phyloP scores from a whole-genome alignment of 2,888 invertebrate species.

The Amphipyra tragopoginis region DNA sequence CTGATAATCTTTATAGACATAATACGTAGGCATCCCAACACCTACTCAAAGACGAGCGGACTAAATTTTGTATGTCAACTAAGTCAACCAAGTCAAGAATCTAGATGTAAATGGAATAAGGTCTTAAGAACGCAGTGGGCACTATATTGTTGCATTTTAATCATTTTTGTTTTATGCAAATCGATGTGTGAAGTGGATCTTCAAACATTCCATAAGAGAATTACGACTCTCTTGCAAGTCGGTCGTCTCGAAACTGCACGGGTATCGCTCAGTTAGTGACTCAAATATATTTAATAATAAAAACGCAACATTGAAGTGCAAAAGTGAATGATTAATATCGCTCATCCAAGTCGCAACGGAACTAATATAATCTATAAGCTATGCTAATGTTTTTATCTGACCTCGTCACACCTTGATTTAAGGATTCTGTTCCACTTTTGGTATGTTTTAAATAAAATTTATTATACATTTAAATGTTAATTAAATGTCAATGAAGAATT shows the following conservation, averaged over 20 bases:
- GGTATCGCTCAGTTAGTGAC: constrained; percentile 58
- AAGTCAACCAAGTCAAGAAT: constrained; percentile 63
- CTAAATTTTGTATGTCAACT: constrained; percentile 65
- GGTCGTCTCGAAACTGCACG: constrained; percentile 75
- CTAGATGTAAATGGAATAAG: constrained; percentile 72
- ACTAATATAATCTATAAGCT: constrained; percentile 74
- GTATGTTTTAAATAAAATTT: constrained; percentile 83
- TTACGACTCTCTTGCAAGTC: constrained; percentile 77
- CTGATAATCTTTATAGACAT: constrained; percentile 33
- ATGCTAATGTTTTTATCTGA: constrained; percentile 80
- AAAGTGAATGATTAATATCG: constrained; percentile 67
- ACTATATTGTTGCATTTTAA: constrained; percentile 76
- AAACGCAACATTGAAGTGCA: constrained; percentile 62
- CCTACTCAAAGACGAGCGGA: constrained; percentile 44
- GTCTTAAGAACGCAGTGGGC: constrained; percentile 70
- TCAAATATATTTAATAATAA: constrained; percentile 61
- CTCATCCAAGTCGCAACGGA: constrained; percentile 64
- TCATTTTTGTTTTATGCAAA: constrained; percentile 81
- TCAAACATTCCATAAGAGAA: constrained; percentile 78
- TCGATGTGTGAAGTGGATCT: constrained; percentile 75
- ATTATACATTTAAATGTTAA: constrained; percentile 85
- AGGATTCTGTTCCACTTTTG: constrained; percentile 83
- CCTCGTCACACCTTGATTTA: constrained; percentile 83
- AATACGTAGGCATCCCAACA: constrained; percentile 52
- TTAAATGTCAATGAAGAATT: constrained; percentile 82